These are phyloP conservation scores for Dendrolimus pini DNA, from an alignment of 2,888 invertebrate genomes.

Conservation along the genomic window DNA sequence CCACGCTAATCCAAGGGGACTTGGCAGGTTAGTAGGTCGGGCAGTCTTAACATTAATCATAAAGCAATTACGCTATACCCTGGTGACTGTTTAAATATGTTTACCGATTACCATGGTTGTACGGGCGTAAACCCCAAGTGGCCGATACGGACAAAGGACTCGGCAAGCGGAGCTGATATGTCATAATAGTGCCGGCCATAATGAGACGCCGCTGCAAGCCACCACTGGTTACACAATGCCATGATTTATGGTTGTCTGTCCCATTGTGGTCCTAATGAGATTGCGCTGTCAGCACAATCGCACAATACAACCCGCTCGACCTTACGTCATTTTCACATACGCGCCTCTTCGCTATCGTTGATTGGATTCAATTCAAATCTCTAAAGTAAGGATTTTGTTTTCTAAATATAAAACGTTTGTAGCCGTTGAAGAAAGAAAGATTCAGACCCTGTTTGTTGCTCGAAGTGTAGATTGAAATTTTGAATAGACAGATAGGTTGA, in stretches of 20 bases:
- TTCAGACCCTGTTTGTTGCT: too few relatives aligned
- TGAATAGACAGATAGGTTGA: too few relatives aligned
- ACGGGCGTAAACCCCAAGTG: not conserved
- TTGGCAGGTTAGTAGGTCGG: too few relatives aligned
- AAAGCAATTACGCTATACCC: too few relatives aligned
- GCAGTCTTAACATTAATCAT: too few relatives aligned
- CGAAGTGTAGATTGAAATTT: too few relatives aligned
- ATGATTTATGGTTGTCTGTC: conserved; percentile 55
- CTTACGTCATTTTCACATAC: conserved; percentile 22
- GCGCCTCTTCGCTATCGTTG: not conserved
- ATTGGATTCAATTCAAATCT: not conserved
- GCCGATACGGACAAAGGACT: not conserved
- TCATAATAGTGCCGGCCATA: conserved; percentile 40
- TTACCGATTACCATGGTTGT: too few relatives aligned
- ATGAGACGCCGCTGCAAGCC: conserved; percentile 33
- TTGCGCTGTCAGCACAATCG: conserved; percentile 48
- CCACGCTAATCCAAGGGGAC: too few relatives aligned
- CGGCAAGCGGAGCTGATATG: conserved; percentile 19
- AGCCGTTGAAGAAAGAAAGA: too few relatives aligned
- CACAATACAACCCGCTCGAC: conserved; percentile 19
- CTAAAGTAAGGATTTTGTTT: too few relatives aligned
- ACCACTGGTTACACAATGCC: conserved; percentile 46
- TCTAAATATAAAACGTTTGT: too few relatives aligned
- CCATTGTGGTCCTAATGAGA: conserved; percentile 62
- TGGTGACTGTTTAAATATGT: too few relatives aligned